Conservation (phyloP, 2,888 invertebrate genomes). For the Eupelmus urozonus region DNA sequence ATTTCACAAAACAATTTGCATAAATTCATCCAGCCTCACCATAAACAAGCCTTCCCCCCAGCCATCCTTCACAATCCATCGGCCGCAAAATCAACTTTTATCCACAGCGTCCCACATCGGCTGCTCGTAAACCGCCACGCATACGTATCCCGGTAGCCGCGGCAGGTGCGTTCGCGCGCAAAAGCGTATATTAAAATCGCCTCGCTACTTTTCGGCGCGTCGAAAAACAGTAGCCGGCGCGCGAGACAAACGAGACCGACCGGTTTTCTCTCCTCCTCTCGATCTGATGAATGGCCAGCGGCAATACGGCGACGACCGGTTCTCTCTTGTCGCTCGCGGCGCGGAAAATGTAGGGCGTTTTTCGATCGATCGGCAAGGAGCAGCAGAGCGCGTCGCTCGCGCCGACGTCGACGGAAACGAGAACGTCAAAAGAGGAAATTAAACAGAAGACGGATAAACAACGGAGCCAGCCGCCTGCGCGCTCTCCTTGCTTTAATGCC, state of each 20-base stretch:
- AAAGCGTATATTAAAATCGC: too few species aligned
- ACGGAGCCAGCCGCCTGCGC: conserved; percentile 20
- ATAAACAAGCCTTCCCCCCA: too few species aligned
- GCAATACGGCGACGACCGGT: background rate
- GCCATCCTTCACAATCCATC: too few species aligned
- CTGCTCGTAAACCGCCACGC: too few species aligned
- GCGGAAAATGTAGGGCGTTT: too few species aligned
- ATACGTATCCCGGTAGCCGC: too few species aligned
- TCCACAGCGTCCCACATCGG: too few species aligned
- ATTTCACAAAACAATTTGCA: too few species aligned
- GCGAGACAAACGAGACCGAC: background rate
- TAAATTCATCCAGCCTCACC: too few species aligned
- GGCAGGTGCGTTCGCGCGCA: too few species aligned
- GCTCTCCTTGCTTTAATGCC: conserved; percentile 70
- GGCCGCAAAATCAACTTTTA: too few species aligned
- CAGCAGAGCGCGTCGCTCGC: background rate
- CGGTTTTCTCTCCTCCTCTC: background rate
- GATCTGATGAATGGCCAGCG: background rate
- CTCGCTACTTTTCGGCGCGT: background rate
- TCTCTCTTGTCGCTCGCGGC: background rate
- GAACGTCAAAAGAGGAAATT: conserved; percentile 73
- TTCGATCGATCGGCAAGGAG: background rate
- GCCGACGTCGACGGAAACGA: conserved; percentile 66
- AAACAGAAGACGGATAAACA: conserved; percentile 75
- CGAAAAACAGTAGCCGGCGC: background rate